Evolutionary conservation across 2,888 invertebrate genomes (phyloP), one percentile per base, ranked within the genome.

Genomic region (Brachypalpus laphriformis): DNA sequence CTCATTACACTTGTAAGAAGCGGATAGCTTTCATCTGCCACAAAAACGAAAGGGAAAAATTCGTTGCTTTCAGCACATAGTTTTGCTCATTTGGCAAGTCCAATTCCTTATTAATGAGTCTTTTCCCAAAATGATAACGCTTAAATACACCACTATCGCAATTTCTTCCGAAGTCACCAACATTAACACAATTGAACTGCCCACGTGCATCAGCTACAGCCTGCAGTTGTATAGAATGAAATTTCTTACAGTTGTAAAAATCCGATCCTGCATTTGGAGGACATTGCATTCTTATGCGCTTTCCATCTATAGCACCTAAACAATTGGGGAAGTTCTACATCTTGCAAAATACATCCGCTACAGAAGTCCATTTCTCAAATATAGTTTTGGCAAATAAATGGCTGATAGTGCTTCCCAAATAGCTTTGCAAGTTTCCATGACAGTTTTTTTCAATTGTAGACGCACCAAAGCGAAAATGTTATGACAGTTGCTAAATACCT

Each of bases 161-260:
- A 54, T 71, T 70, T 68, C 59, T 47, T 59, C 59, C 76, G 49
- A 47, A 57, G 59, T 68, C 59, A 9, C 49, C 68, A 59, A 77
- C 77, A 70, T 68, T 59, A 70, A 77, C 61, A 61, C 31, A 77
- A 77, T 70, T 77, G n/a, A 77, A 70, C 54, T 77, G 77, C 2
- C 61, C 70, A 40, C 14, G 22, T 59, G 77, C 68, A 70, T 59
- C 59, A 47, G n/a, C 74, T 63, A 72, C 51, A 61, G n/a, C n/a
- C n/a, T n/a, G n/a, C n/a, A n/a, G n/a, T n/a, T n/a, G n/a, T n/a
- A n/a, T n/a, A n/a, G n/a, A n/a, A n/a, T n/a, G 76, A 14, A 70
- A 54, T 1, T 70, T 40, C 68, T 70, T 54, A 56, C 54, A 54
- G 56, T 68, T 68, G 1, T 40, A 51, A 56, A 25, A 70, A 42